Evolutionary conservation across 1,140 invertebrate species (phyloP).

Genomic region (Drosophila pallidifrons): DNA sequence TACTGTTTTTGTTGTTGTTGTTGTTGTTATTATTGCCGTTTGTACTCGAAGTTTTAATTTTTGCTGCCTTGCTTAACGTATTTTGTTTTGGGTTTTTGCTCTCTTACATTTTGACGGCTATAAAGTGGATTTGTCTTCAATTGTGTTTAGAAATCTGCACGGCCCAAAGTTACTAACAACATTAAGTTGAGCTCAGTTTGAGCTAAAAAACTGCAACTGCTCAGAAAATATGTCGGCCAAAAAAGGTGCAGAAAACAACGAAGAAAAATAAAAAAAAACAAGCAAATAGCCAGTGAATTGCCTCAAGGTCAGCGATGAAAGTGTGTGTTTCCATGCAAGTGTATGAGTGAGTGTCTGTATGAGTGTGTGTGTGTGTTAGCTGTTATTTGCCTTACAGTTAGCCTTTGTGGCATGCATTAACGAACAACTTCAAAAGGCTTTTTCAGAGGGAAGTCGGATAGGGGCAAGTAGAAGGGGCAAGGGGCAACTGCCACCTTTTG

Average conservation of each 20-base stretch:
- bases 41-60: slow-evolving; percentile 62
- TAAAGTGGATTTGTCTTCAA: slow-evolving; percentile 80
- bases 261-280: slow-evolving; percentile 5
- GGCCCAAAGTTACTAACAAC: slow-evolving; percentile 11
- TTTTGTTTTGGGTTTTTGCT: slow-evolving; percentile 44
- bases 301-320: slow-evolving; percentile 83
- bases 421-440: slow-evolving; percentile 10
- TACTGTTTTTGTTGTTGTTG: slow-evolving; percentile 25
- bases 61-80: slow-evolving; percentile 70
- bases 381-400: slow-evolving; percentile 55
- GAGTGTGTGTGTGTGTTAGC: slow-evolving; percentile 41
- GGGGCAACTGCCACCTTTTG: slow-evolving; percentile 15
- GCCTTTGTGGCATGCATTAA: slow-evolving; percentile 46
- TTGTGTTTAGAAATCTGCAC: slow-evolving; percentile 66
- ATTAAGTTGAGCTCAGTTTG: slow-evolving; percentile 7
- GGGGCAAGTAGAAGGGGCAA: neutral
- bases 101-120: slow-evolving; percentile 49
- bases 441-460: slow-evolving; percentile 9
- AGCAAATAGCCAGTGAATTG: slow-evolving; percentile 37
- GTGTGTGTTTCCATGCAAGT: slow-evolving; percentile 32
- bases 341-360: neutral
- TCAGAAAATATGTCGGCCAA: slow-evolving; percentile 65
- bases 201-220: slow-evolving; percentile 40
- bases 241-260: slow-evolving; percentile 42
- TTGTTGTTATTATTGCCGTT: neutral